Evolutionary conservation across 2,113 vertebrate genomes (phyloP).

Genomic region (Corapipo altera): DNA sequence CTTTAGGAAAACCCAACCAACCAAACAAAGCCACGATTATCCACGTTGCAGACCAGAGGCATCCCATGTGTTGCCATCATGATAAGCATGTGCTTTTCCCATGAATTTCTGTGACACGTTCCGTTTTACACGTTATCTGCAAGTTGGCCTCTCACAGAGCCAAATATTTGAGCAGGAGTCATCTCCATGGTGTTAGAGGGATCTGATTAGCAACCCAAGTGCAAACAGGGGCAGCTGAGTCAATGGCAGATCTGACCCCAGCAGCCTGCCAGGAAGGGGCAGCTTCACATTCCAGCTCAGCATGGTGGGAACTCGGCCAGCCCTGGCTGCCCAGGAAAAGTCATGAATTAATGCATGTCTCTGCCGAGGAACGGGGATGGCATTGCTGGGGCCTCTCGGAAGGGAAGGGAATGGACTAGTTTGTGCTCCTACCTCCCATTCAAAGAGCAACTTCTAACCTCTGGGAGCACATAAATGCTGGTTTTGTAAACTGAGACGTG

Average conservation of each 20-base stretch:
- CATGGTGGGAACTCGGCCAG: not conserved
- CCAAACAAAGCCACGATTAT: not conserved
- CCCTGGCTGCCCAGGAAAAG: conserved; percentile 23
- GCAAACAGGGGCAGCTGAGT: not conserved
- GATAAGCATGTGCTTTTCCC: not conserved
- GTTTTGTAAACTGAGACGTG: not conserved
- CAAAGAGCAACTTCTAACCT: not conserved
- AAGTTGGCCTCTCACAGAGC: not conserved
- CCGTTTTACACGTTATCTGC: accelerated
- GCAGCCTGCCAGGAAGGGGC: conserved; percentile 27
- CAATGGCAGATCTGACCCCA: conserved; percentile 11
- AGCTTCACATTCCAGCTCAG: not conserved
- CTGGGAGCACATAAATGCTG: not conserved
- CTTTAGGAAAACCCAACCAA: not conserved
- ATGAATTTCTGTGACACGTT: not conserved
- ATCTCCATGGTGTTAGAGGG: not conserved
- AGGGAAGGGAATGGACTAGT: not conserved
- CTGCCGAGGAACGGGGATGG: not conserved
- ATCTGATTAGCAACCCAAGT: not conserved
- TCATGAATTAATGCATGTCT: not conserved
- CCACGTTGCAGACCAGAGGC: not conserved
- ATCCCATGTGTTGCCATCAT: not conserved
- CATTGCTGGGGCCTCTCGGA: not conserved
- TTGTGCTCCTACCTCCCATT: not conserved
- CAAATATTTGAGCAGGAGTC: not conserved